Conservation (phyloP, 2,888 invertebrate genomes). For the Pyrochroa serraticornis region DNA sequence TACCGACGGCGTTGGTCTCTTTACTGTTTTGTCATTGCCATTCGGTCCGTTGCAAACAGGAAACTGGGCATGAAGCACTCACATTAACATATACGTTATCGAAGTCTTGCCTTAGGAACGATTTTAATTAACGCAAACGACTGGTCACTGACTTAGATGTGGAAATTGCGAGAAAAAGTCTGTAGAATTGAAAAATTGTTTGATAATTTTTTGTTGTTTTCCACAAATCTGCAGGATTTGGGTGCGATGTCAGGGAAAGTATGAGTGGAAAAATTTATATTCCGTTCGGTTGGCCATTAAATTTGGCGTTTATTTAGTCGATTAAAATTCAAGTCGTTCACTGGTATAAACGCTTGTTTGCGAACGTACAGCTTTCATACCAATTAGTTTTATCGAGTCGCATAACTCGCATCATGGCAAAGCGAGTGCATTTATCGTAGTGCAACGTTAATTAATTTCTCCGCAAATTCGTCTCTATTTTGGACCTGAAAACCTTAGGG, state of each 20-base stretch:
- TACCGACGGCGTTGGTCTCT: neutral
- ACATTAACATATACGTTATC: slow-evolving; percentile 11
- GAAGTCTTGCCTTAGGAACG: no score
- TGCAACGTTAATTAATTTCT: no score
- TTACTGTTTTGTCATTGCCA: slow-evolving; percentile 19
- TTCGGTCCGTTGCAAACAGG: slow-evolving; percentile 10
- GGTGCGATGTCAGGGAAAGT: no score
- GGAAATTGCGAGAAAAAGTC: no score
- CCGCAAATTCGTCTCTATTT: slow-evolving; percentile 11
- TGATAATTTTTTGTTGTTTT: no score
- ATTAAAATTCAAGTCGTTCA: slow-evolving; percentile 27
- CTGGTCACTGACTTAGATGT: no score
- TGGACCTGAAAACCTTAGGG: neutral
- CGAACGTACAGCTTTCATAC: slow-evolving; percentile 24
- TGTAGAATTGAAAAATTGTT: no score
- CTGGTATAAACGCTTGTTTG: slow-evolving; percentile 26
- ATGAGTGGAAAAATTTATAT: slow-evolving; percentile 17
- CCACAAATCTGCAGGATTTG: no score
- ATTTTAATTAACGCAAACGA: no score
- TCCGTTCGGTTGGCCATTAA: slow-evolving; percentile 27
- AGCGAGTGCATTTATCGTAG: slow-evolving; percentile 13
- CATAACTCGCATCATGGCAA: slow-evolving; percentile 9
- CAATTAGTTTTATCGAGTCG: slow-evolving; percentile 28
- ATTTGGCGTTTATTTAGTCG: slow-evolving; percentile 26
- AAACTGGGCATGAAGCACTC: slow-evolving; percentile 8